Base-by-base conservation (phyloP, 2,113 vertebrate genomes). In the Pseudolaguvia tuberculata region DNA sequence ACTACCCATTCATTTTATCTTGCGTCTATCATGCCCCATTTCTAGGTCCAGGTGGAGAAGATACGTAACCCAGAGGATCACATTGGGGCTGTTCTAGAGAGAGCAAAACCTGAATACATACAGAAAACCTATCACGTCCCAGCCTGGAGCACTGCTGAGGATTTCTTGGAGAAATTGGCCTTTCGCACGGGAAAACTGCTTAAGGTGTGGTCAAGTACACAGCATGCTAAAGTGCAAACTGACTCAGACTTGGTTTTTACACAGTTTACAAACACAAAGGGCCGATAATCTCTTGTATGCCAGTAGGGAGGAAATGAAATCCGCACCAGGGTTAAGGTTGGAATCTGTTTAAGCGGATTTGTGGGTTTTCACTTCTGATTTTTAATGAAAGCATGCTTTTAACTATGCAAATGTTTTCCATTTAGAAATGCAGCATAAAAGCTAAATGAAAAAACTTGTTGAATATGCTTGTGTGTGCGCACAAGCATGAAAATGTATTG, bases 11-110 rank as follows among this genome's bases (percentile, higher is more conserved):
- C 29, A 53, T 3, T 31, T 58, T 68, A 14, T 21, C 31, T 14
- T 51, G 45, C 7, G n/a, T 62, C 25, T 7, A 42, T 76, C 52
- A 11, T 39, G 45, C 11, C 45, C 51, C 7, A 63, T 21, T 18
- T 55, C 31, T 82, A 99, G 97, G 97, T 99, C 81, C 97, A 99
- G 90, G 96, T 99, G 78, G 97, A 99, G 85, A 99, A 99, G 90
- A 96, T 99, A 82, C 97, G 88, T 83, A 90, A 84, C 84, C 96
- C 97, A 1, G 94, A 97, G 79, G 96, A 99, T 73, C 96, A 99
- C 70, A 94, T 99, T 0, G 80, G 78, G 67, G 93, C 95, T 0
- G 95, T 99, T 25, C 86, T 99, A 76, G 95, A 97, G 78, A 90
- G 95, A 75, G 96, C 96, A 70, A 99, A 98, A 79, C 87, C 93